Percentiles rank a stretch among this genome's conserved stretches.
These are phyloP conservation scores for Rhea americana DNA, from an alignment of 2,113 vertebrate species.

Conservation along the genomic window DNA sequence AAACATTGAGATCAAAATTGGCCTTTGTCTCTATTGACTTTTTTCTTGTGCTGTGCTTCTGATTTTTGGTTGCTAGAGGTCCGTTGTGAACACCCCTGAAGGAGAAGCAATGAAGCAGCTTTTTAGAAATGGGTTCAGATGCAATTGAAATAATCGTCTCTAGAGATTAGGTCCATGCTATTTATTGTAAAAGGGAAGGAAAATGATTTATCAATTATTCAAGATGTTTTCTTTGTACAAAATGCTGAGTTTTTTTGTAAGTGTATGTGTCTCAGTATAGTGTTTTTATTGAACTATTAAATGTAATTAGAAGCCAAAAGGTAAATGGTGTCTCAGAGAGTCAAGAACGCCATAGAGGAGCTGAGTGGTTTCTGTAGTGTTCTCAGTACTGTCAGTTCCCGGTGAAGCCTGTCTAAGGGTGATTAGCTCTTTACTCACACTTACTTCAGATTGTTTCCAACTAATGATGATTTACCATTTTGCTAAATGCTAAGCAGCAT, in stretches of 20 bases:
- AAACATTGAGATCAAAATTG: background rate
- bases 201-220: constrained; percentile 65
- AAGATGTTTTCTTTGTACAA: constrained; percentile 52
- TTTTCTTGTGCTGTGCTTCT: rapidly evolving
- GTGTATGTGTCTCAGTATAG: background rate
- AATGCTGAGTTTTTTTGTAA: constrained; percentile 38
- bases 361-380: constrained; percentile 7
- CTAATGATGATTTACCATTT: constrained; percentile 60
- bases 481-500: constrained; percentile 40
- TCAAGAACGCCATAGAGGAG: background rate
- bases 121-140: constrained; percentile 25
- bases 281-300: constrained; percentile 55
- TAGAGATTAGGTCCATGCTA: constrained; percentile 24
- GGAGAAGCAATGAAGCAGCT: constrained; percentile 20
- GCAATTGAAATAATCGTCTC: constrained; percentile 40
- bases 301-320: constrained; percentile 52
- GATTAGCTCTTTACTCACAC: constrained; percentile 43
- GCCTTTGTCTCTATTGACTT: background rate
- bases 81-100: background rate
- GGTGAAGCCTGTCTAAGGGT: constrained; percentile 14
- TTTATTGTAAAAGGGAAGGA: constrained; percentile 31
- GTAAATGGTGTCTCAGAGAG: constrained; percentile 30
- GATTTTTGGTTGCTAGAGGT: background rate
- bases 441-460: constrained; percentile 46
- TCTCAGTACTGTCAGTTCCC: constrained; percentile 23